Evolutionary conservation across 2,113 vertebrate genomes (phyloP).

Genomic region (Bothrops jararaca): DNA sequence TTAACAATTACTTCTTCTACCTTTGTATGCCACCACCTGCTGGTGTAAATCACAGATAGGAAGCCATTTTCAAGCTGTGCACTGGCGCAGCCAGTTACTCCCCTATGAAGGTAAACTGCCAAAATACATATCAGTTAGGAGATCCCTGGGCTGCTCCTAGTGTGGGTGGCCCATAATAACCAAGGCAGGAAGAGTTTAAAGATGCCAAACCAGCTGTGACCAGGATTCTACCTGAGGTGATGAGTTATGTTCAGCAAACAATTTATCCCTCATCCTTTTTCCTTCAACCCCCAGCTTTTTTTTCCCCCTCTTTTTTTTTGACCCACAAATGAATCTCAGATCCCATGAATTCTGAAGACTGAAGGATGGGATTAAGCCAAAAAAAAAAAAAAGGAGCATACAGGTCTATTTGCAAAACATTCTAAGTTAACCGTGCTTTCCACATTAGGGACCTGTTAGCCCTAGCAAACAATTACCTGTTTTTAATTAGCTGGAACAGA

Average conservation of each 20-base stretch:
- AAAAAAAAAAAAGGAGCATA: neutral
- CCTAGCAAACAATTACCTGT: neutral
- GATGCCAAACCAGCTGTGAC: neutral
- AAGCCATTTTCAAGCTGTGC: neutral
- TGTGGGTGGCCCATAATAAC: accelerated
- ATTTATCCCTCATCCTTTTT: neutral
- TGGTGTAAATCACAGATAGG: accelerated
- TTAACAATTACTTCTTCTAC: neutral
- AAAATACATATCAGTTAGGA: accelerated
- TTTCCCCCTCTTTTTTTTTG: neutral
- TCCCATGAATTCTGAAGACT: neutral
- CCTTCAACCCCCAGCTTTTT: neutral
- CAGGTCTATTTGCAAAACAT: neutral
- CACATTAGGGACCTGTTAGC: neutral
- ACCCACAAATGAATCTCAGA: neutral
- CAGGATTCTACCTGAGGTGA: neutral
- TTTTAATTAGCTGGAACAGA: neutral
- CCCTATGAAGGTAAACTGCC: accelerated
- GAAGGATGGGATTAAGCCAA: neutral
- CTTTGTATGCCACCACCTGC: accelerated
- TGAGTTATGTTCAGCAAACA: neutral
- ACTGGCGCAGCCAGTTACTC: accelerated
- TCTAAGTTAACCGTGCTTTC: neutral
- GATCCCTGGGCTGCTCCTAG: neutral
- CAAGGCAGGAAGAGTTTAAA: neutral